A percentile compares a stretch with the other conserved stretches of the same genome.
Conservation (phyloP, 2,797 vertebrate genomes). For the Tapera naevia region DNA sequence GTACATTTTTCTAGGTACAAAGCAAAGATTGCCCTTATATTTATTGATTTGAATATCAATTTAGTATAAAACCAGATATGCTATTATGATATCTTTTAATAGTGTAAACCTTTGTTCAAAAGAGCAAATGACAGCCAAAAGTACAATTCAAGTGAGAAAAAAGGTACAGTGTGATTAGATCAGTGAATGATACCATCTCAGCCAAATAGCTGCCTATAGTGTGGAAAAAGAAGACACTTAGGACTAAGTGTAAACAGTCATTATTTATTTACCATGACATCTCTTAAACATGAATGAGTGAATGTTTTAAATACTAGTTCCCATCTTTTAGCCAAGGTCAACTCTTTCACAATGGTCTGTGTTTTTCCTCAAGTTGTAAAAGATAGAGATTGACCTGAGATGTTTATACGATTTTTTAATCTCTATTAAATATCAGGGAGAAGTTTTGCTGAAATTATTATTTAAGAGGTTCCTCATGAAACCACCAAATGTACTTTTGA, state of each 20-base stretch:
- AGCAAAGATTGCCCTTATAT: constrained; percentile 68
- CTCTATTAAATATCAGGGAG: background rate
- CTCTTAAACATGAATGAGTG: constrained; percentile 79
- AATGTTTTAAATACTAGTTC: constrained; percentile 79
- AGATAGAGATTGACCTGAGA: background rate
- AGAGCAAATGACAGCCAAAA: constrained; percentile 78
- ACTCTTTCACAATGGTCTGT: constrained; percentile 61
- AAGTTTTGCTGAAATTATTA: background rate
- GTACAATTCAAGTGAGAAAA: constrained; percentile 77
- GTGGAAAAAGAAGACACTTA: constrained; percentile 79
- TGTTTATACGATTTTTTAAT: background rate
- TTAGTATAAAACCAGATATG: constrained; percentile 51
- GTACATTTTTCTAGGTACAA: constrained; percentile 73
- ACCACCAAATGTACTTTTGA: background rate
- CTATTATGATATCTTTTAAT: constrained; percentile 69
- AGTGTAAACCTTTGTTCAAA: constrained; percentile 76
- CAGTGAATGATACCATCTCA: constrained; percentile 72
- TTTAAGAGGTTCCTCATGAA: background rate
- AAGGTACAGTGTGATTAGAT: constrained; percentile 75
- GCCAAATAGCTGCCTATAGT: constrained; percentile 76
- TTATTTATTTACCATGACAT: constrained; percentile 84
- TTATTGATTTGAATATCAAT: constrained; percentile 71
- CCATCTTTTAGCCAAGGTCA: constrained; percentile 77
- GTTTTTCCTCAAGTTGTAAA: constrained; percentile 45
- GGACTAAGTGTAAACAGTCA: constrained; percentile 80